Conservation (phyloP, 2,888 invertebrate species). For the Leptogaster cylindrica region DNA sequence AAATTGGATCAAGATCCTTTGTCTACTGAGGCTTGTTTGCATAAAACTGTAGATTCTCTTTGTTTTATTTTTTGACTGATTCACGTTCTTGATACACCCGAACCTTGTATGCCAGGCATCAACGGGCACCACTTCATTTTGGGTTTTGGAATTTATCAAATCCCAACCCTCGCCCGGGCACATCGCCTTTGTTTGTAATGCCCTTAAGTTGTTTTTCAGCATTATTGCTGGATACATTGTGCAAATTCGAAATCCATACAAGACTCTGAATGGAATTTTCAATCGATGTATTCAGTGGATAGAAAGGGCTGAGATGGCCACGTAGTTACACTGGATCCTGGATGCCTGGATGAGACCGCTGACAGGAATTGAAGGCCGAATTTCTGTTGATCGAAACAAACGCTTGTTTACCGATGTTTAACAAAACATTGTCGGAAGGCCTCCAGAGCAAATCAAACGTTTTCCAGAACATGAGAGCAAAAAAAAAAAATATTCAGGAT, state of each 20-base stretch:
- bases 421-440: too few species aligned
- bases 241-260: background rate
- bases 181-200: background rate
- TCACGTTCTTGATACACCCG: background rate
- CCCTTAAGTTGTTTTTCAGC: background rate
- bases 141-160: background rate
- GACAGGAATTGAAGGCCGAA: too few species aligned
- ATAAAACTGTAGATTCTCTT: constrained; percentile 1
- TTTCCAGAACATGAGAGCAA: too few species aligned
- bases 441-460: too few species aligned
- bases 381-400: too few species aligned
- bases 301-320: too few species aligned
- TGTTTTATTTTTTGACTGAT: background rate
- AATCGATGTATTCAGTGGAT: too few species aligned
- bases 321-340: too few species aligned
- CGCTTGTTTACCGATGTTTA: too few species aligned
- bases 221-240: background rate
- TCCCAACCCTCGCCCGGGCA: background rate
- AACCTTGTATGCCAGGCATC: background rate
- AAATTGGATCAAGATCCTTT: constrained; percentile 1
- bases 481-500: too few species aligned
- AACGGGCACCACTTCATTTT: background rate
- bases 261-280: too few species aligned
- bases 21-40: background rate
- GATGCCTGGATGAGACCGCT: too few species aligned